Evolutionary conservation across 2,888 invertebrate genomes (phyloP).

Genomic region (Diarsia dahlii): DNA sequence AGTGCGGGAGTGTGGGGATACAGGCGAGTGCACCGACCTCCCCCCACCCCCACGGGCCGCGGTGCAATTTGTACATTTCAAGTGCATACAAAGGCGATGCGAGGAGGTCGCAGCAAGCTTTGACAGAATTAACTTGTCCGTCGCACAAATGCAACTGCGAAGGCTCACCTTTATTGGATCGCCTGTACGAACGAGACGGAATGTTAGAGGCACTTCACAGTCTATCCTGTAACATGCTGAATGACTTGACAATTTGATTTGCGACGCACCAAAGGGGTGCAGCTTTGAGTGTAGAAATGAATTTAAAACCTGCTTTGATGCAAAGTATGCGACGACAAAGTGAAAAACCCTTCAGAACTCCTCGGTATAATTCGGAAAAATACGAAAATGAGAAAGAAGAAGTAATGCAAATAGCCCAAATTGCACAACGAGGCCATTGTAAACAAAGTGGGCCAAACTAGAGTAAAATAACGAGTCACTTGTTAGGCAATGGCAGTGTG

Average conservation of each 20-base stretch:
- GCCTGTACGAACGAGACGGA: constrained; percentile 75
- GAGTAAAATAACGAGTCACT: constrained; percentile 80
- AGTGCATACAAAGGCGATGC: constrained; percentile 90
- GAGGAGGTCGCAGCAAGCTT: constrained; percentile 89
- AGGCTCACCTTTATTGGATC: constrained; percentile 87
- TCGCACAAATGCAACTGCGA: constrained; percentile 83
- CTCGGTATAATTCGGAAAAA: neutral
- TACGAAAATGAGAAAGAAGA: constrained; percentile 50
- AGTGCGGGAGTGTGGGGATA: constrained; percentile 82
- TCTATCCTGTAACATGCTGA: constrained; percentile 43
- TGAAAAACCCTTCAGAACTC: neutral
- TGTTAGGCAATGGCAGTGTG: constrained; percentile 81
- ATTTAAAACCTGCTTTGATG: constrained; percentile 4
- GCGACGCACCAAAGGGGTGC: constrained; percentile 3
- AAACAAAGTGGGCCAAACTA: constrained; percentile 81
- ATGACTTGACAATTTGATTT: constrained; percentile 40
- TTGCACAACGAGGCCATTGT: constrained; percentile 73
- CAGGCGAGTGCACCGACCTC: constrained; percentile 87
- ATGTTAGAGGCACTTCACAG: constrained; percentile 71
- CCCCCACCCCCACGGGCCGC: constrained; percentile 83
- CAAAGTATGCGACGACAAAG: neutral
- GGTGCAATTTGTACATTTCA: constrained; percentile 91
- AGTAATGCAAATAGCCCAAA: constrained; percentile 66
- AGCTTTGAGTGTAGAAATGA: constrained; percentile 1
- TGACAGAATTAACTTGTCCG: constrained; percentile 90